These are phyloP conservation scores for Drosophila sturtevanti DNA, from an alignment of 1,140 invertebrate genomes.

Conservation along the genomic window DNA sequence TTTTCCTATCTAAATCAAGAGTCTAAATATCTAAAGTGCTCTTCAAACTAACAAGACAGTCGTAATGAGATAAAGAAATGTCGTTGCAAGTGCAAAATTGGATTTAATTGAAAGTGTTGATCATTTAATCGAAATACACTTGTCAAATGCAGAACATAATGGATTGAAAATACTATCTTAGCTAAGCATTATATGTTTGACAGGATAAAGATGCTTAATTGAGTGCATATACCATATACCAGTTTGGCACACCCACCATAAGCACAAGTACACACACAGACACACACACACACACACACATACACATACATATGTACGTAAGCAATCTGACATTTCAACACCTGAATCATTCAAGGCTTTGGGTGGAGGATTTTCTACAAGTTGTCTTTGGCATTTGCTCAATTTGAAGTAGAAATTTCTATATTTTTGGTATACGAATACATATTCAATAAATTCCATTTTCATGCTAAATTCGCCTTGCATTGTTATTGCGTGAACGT, in stretches of 20 bases:
- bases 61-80: background rate
- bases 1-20: too few species aligned
- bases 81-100: background rate
- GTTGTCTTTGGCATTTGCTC: background rate
- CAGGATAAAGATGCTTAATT: constrained; percentile 6
- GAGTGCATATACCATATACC: background rate
- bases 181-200: background rate
- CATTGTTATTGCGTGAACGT: background rate
- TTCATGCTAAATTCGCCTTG: constrained; percentile 1
- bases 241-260: background rate
- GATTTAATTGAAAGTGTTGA: constrained; percentile 1
- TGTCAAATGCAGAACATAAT: background rate
- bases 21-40: background rate
- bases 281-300: background rate
- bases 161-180: background rate
- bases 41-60: background rate
- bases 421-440: background rate
- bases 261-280: background rate
- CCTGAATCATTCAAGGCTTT: background rate
- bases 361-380: background rate
- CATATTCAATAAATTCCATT: constrained; percentile 5
- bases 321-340: background rate
- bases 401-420: background rate
- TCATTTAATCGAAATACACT: constrained; percentile 1
- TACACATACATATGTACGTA: background rate